Evolutionary conservation across 2,888 invertebrate genomes (phyloP).

Genomic region (Biston betularia): DNA sequence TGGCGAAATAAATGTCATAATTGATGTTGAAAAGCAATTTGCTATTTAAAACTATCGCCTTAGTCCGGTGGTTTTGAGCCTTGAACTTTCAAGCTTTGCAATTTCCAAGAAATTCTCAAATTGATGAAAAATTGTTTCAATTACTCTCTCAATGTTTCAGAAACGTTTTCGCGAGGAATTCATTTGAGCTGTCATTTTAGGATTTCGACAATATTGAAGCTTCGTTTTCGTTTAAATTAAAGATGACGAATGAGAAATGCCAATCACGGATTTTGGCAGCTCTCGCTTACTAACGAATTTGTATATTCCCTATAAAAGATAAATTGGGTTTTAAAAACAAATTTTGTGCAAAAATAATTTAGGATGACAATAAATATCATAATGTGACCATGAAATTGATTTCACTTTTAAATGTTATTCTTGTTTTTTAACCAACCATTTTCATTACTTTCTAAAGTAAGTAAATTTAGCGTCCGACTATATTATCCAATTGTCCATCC

Average conservation of each 20-base stretch:
- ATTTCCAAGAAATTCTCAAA: slow-evolving; percentile 43
- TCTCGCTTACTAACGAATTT: slow-evolving; percentile 40
- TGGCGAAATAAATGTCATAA: no score
- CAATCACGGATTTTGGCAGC: slow-evolving; percentile 58
- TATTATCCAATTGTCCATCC: no score
- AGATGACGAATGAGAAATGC: slow-evolving; percentile 67
- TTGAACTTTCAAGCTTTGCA: slow-evolving; percentile 47
- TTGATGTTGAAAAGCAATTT: background rate
- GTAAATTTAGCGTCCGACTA: no score
- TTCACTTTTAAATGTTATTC: no score
- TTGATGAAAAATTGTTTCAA: slow-evolving; percentile 44
- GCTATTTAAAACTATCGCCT: background rate
- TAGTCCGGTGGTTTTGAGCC: slow-evolving; percentile 1
- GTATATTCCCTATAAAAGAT: background rate
- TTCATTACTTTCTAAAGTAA: no score
- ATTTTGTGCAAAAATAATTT: no score
- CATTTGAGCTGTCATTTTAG: slow-evolving; percentile 49
- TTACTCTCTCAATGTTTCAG: slow-evolving; percentile 44
- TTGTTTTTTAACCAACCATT: no score
- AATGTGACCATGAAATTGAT: no score
- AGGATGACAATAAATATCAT: no score
- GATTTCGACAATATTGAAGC: slow-evolving; percentile 58
- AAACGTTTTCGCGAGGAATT: slow-evolving; percentile 41
- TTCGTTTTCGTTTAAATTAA: slow-evolving; percentile 64
- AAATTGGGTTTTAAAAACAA: no score